Conservation (phyloP, 2,888 invertebrate genomes). For the Ryuthela nishihirai region DNA sequence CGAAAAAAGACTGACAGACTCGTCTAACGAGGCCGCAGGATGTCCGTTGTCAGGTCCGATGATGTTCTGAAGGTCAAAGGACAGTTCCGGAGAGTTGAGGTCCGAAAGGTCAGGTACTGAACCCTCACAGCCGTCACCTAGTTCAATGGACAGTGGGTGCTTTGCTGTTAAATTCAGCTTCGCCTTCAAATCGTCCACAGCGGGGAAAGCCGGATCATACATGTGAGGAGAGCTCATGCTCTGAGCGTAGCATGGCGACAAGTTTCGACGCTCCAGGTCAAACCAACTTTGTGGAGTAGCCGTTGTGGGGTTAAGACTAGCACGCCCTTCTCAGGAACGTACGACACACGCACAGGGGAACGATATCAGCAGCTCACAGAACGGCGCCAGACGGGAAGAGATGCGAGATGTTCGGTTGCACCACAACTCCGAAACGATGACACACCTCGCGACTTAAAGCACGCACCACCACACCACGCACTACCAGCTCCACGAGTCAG, state of each 20-base stretch:
- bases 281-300: conserved; percentile 16
- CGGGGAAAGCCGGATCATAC: conserved; percentile 64
- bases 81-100: conserved; percentile 87
- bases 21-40: conserved; percentile 46
- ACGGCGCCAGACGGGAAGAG: no score
- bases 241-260: conserved; percentile 42
- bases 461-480: no score
- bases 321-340: no score
- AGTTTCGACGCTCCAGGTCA: conserved; percentile 26
- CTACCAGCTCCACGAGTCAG: no score
- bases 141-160: conserved; percentile 6
- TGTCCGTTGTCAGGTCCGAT: conserved; percentile 54
- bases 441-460: no score
- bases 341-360: no score
- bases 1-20: conserved; percentile 71
- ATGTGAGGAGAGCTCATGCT: conserved; percentile 79
- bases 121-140: conserved; percentile 37
- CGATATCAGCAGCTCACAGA: no score
- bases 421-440: no score
- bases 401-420: no score
- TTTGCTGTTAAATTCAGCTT: conserved; percentile 7
- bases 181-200: conserved; percentile 25
- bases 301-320: conserved; percentile 33
- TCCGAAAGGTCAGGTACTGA: conserved; percentile 71
- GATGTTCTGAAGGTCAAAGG: conserved; percentile 83